These are phyloP conservation scores for Siniperca scherzeri DNA, from an alignment of 2,797 vertebrate genomes.

Conservation along the genomic window DNA sequence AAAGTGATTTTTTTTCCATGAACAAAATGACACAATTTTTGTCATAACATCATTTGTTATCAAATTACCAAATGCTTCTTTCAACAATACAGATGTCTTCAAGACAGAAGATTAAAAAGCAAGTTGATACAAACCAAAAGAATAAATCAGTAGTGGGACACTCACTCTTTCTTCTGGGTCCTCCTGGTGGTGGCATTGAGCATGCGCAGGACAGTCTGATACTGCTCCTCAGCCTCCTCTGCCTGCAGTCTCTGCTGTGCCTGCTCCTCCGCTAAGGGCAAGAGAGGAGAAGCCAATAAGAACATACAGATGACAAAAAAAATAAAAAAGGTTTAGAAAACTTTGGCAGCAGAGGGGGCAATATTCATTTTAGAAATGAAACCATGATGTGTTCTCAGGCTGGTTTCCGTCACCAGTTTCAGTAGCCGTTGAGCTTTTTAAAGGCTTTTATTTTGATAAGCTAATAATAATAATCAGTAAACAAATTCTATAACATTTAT, in stretches of 20 bases:
- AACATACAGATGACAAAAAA: neutral
- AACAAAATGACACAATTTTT: neutral
- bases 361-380: conserved; percentile 25
- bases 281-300: conserved; percentile 11
- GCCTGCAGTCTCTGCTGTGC: conserved; percentile 90
- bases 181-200: conserved; percentile 93
- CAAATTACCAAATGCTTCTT: neutral
- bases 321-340: neutral
- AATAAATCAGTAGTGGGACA: neutral
- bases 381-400: neutral
- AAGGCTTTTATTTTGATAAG: neutral
- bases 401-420: conserved; percentile 14
- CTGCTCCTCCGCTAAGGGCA: conserved; percentile 91
- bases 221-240: conserved; percentile 93
- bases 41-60: neutral
- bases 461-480: neutral
- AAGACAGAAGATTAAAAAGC: neutral
- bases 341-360: neutral
- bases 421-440: conserved; percentile 1
- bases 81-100: neutral
- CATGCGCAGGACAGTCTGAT: conserved; percentile 91
- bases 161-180: conserved; percentile 94
- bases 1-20: neutral
- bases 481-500: neutral
- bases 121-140: fast-evolving